Evolutionary conservation across 2,888 invertebrate genomes (phyloP), one percentile per base, ranked within the genome.

Genomic region (Tachina grossa): DNA sequence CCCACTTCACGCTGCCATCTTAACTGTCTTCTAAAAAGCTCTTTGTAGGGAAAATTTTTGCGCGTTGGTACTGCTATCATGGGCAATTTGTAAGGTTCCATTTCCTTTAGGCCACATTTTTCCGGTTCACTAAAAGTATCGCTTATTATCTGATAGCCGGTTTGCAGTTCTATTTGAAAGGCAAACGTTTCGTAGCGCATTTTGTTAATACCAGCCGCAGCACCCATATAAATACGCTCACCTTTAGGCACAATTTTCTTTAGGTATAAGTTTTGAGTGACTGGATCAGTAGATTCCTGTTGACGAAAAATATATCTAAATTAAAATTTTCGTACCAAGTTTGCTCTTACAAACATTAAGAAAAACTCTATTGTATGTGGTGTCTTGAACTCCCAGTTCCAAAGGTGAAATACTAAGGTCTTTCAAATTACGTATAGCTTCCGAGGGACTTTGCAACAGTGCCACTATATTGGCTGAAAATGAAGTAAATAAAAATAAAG

Each of bases 381-480:
- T 94, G 63, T 95, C 94, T 90, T 95, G 95, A 2, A 95, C 94
- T 5, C 94, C 94, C 45, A 95, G 91, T 55, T 92, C 91, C 89
- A 95, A 91, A 1, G 94, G 94, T 1, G 95, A 95, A 83, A 91
- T 92, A 0, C 93, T 91, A 11, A 95, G 92, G 90, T 95, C 94
- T 9, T 91, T 92, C 71, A 95, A 91, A 19, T 94, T 93, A 78
- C 91, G 93, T 76, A 95, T 93, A 16, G 94, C 94, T 88, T 93
- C 91, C 90, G 95, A 94, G 16, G 95, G 95, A 87, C 94, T 93
- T 91, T 95, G 95, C 87, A 95, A 92, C 85, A 95, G 92, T 13
- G 94, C 94, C 85, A 95, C 95, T 87, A 95, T 94, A 91, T 94
- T 95, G 41, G 95, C 95, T 16, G 95, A 94, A 91, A 95, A 95